These are phyloP conservation scores for Lucilia cuprina DNA, from an alignment of 1,140 invertebrate species.

Conservation along the genomic window DNA sequence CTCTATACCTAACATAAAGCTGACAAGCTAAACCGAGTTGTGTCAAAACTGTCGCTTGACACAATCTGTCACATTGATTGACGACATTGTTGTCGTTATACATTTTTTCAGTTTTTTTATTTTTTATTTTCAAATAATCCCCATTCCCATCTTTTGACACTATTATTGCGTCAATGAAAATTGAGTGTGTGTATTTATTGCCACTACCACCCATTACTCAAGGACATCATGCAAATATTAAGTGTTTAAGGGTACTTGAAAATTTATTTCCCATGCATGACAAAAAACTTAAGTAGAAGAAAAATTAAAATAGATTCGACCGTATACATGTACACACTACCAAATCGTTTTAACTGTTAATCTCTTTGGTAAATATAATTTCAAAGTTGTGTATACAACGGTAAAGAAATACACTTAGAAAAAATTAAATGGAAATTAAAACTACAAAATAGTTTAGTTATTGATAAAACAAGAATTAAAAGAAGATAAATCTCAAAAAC, in stretches of 20 bases:
- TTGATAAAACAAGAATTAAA: no score
- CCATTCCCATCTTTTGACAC: conserved; percentile 14
- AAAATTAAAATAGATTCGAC: not conserved
- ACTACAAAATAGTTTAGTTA: no score
- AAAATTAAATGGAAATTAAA: not conserved
- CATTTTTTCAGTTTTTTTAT: not conserved
- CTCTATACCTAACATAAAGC: conserved; percentile 36
- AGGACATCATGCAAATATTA: conserved; percentile 36
- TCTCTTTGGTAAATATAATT: conserved; percentile 22
- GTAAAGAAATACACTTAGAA: not conserved
- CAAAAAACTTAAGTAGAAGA: not conserved
- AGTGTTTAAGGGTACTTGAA: conserved; percentile 37
- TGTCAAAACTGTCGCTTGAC: conserved; percentile 37
- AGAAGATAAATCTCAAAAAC: no score
- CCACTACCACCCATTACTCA: conserved; percentile 28
- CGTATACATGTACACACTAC: not conserved
- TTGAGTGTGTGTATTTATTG: not conserved
- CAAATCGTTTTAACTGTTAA: conserved; percentile 28
- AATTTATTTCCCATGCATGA: conserved; percentile 41
- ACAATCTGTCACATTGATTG: conserved; percentile 39
- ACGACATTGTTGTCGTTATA: conserved; percentile 34
- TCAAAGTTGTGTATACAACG: not conserved
- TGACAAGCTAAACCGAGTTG: conserved; percentile 42
- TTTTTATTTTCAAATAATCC: conserved; percentile 36
- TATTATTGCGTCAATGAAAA: not conserved